phyloP scores from a whole-genome alignment of 2,888 invertebrate species.

The Cryptophagus acutangulus region DNA sequence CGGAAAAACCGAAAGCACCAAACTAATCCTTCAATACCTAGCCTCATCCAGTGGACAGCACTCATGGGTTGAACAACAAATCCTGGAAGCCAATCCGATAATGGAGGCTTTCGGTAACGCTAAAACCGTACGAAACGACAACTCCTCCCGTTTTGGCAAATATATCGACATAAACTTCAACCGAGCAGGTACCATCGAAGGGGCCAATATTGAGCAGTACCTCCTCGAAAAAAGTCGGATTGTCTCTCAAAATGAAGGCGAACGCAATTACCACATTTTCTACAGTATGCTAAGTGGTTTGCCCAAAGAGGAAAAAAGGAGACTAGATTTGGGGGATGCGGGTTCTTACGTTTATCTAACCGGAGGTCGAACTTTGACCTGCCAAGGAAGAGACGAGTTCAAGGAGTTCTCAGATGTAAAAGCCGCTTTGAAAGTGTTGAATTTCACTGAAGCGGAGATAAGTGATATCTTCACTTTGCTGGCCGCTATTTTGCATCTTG shows the following conservation, averaged over 20 bases:
- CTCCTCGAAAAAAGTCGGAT: slow-evolving; percentile 90
- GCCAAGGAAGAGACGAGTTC: slow-evolving; percentile 79
- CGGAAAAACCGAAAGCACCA: slow-evolving; percentile 95
- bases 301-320: slow-evolving; percentile 70
- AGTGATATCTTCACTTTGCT: slow-evolving; percentile 80
- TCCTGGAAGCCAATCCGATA: slow-evolving; percentile 93
- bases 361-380: slow-evolving; percentile 70
- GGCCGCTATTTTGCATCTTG: slow-evolving; percentile 84
- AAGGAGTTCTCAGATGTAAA: slow-evolving; percentile 83
- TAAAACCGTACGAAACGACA: slow-evolving; percentile 92
- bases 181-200: slow-evolving; percentile 77
- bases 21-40: slow-evolving; percentile 87
- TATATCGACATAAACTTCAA: slow-evolving; percentile 57
- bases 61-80: slow-evolving; percentile 97
- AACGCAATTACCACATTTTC: slow-evolving; percentile 94
- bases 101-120: slow-evolving; percentile 97
- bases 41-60: slow-evolving; percentile 92
- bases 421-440: slow-evolving; percentile 89
- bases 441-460: slow-evolving; percentile 78
- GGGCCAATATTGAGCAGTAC: slow-evolving; percentile 92
- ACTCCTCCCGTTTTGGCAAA: slow-evolving; percentile 94
- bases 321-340: slow-evolving; percentile 68
- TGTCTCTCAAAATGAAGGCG: slow-evolving; percentile 81
- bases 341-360: slow-evolving; percentile 76
- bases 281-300: slow-evolving; percentile 86